Base-by-base conservation (phyloP, 2,888 invertebrate species). In the Isotomurus palustris region DNA sequence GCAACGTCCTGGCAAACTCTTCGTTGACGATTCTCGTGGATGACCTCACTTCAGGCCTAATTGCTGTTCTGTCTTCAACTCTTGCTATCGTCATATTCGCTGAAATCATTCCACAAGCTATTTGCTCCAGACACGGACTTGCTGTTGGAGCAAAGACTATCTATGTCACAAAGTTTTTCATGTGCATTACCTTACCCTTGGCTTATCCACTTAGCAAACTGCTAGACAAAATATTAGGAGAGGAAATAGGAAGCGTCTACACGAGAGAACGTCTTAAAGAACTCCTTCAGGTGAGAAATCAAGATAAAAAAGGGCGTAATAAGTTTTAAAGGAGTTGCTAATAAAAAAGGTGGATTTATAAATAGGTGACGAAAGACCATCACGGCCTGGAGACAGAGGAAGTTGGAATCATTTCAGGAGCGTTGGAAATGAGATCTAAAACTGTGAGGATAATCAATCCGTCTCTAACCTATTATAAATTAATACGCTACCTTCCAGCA, bases 241-340 rank as follows among this genome's bases (percentile, higher is more conserved):
- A 97, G 75, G 97, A 99, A 79, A 93, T 99, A 62, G 96, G 96
- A 53, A 91, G 87, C 74, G 92, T 95, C 0, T 99, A 97, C 78
- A 96, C 93, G 74, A 81, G 97, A 55, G 96, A 97, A 74, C 83
- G 96, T 41, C 81, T 99, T 25, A 93, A 95, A 78, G 97, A 97
- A 73, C 82, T 99, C 43, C 90, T 99, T 43, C 88, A 85, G 83
- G 91, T 92, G 50, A 22, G 19, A 8, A 32, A 10, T 32, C 8
- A 8, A 10, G 32, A 10, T 32, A 32, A 10, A 32, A 10, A 32
- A 10, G 32, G 32, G 32, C 14, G 32, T 10, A 8, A 32, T 14
- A 8, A 14, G 32, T 32, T 10, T 10, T 32, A 32, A 14, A 10
- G 8, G 32, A 32, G 32, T 32, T 8, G 14, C 14, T 32, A 14